A percentile compares a stretch with the other conserved stretches of the same genome.
Conservation (phyloP, 1,140 invertebrate species). For the Colletes gigas region DNA sequence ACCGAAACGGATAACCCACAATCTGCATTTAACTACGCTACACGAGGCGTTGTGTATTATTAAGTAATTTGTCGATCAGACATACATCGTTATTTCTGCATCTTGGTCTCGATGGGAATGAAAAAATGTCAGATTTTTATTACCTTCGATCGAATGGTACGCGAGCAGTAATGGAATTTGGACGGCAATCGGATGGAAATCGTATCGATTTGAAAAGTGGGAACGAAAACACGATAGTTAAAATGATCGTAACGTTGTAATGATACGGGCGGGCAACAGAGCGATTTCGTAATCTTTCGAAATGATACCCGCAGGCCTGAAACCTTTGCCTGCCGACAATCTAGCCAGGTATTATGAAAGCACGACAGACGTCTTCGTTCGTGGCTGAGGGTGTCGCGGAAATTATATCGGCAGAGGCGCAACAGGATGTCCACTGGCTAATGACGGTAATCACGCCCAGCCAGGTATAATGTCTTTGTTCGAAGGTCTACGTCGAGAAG, state of each 20-base stretch:
- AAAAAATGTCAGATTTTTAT: background rate
- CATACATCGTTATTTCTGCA: background rate
- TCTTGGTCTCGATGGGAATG: no score
- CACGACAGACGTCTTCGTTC: conserved; percentile 33
- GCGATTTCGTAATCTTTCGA: conserved; percentile 34
- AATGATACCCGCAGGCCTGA: conserved; percentile 35
- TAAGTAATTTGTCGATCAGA: background rate
- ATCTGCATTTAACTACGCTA: conserved; percentile 16
- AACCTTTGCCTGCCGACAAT: conserved; percentile 10
- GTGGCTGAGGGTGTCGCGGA: conserved; percentile 51
- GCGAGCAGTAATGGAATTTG: no score
- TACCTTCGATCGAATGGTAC: background rate
- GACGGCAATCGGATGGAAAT: no score
- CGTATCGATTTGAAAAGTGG: background rate
- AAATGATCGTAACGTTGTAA: conserved; percentile 8
- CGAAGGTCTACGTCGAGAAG: conserved; percentile 11
- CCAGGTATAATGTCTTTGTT: conserved; percentile 70
- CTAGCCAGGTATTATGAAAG: conserved; percentile 48
- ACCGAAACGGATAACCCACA: conserved; percentile 10
- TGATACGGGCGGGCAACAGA: background rate
- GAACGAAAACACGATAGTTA: background rate
- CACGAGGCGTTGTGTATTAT: background rate
- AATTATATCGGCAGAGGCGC: conserved; percentile 56
- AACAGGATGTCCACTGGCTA: conserved; percentile 63
- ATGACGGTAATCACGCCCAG: conserved; percentile 65